These are phyloP conservation scores for Microcebus jonahi DNA, from an alignment of 2,113 vertebrate genomes.

Conservation along the genomic window DNA sequence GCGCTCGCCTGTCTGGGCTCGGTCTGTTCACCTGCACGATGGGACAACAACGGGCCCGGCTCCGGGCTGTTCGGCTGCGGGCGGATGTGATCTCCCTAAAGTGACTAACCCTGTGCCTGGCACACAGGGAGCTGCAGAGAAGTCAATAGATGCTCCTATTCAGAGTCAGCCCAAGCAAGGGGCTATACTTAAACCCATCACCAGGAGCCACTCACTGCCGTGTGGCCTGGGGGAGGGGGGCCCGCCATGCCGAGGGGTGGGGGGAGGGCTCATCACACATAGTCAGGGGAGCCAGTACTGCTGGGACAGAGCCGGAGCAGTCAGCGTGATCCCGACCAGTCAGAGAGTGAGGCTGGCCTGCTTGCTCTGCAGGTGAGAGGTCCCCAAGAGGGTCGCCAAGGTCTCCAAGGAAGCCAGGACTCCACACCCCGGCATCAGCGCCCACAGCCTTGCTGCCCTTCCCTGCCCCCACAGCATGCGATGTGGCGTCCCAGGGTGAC, in stretches of 20 bases:
- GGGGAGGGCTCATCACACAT: not conserved
- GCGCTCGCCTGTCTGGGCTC: not conserved
- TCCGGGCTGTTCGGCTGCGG: not conserved
- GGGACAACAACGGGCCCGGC: not conserved
- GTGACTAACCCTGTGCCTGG: too few relatives aligned
- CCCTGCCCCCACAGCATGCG: rapidly evolving
- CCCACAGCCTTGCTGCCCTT: not conserved
- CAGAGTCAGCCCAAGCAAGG: not conserved
- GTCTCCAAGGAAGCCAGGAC: too few relatives aligned
- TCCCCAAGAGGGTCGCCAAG: not conserved
- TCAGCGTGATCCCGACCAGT: not conserved
- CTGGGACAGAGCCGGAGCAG: not conserved
- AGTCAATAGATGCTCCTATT: not conserved
- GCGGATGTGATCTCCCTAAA: not conserved
- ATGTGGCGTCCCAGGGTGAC: not conserved
- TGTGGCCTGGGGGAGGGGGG: too few relatives aligned
- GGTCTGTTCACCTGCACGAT: not conserved
- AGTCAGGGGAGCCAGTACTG: not conserved
- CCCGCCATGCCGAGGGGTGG: too few relatives aligned
- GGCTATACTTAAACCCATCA: not conserved
- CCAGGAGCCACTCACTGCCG: not conserved
- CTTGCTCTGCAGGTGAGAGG: not conserved
- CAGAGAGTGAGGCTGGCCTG: not conserved
- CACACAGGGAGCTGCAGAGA: not conserved
- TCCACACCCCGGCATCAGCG: not conserved